These are phyloP conservation scores for Phylloscopus trochilus DNA, from an alignment of 2,113 vertebrate genomes.

Conservation along the genomic window DNA sequence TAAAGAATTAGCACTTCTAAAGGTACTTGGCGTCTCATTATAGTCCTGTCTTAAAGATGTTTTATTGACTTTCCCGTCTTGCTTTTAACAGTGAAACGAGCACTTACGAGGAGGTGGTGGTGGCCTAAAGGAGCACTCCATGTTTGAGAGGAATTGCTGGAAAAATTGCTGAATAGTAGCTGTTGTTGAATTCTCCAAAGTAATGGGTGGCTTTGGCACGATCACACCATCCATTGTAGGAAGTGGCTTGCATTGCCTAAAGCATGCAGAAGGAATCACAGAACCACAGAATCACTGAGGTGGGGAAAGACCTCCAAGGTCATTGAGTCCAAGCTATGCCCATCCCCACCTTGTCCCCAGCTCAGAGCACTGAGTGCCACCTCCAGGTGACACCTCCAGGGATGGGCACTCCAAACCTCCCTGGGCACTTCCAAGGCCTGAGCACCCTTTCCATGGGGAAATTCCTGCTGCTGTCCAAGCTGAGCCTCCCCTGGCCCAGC, in stretches of 20 bases:
- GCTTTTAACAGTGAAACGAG: not conserved
- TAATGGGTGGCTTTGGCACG: not conserved
- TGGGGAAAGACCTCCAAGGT: not conserved
- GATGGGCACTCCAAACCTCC: not conserved
- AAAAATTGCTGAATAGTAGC: fast-evolving
- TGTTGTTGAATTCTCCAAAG: not conserved
- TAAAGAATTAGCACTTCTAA: not conserved
- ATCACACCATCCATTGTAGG: fast-evolving
- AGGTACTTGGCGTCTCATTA: not conserved
- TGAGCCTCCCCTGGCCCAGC: not conserved
- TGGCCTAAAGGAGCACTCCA: fast-evolving
- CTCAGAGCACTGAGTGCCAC: not conserved
- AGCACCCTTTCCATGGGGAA: not conserved
- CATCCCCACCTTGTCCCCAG: not conserved
- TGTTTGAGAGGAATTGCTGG: not conserved
- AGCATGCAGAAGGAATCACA: not conserved
- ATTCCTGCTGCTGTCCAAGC: not conserved
- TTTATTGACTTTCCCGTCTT: not conserved
- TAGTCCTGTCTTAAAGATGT: not conserved
- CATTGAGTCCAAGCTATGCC: fast-evolving
- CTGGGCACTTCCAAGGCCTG: not conserved
- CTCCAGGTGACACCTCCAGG: not conserved
- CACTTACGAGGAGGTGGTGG: not conserved
- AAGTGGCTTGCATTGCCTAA: fast-evolving
- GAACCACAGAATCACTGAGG: not conserved